Evolutionary conservation across 2,113 vertebrate species (phyloP).

Genomic region (Siphamia tubifer): DNA sequence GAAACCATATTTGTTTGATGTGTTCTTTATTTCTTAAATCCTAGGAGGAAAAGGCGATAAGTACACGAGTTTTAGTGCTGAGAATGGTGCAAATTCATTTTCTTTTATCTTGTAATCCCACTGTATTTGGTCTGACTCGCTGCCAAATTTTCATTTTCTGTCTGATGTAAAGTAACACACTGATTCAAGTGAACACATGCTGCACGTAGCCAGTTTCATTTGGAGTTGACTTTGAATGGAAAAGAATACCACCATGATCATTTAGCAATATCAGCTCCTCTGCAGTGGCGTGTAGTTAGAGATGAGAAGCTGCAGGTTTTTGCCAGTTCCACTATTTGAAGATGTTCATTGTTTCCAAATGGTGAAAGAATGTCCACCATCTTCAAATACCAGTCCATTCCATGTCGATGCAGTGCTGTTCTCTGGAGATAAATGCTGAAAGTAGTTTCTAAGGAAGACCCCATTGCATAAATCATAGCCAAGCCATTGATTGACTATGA

Average conservation of each 20-base stretch:
- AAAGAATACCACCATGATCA: background rate
- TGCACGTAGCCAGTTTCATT: background rate
- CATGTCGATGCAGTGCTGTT: constrained; percentile 41
- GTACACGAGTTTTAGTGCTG: background rate
- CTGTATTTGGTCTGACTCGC: background rate
- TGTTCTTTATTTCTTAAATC: constrained; percentile 4
- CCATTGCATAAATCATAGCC: constrained; percentile 26
- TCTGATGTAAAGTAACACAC: constrained; percentile 18
- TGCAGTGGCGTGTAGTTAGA: background rate
- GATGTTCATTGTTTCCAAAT: constrained; percentile 43
- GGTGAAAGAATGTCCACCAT: constrained; percentile 27
- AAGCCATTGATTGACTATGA: constrained; percentile 33
- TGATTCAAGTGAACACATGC: background rate
- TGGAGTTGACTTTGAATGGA: constrained; percentile 12
- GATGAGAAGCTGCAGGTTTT: constrained; percentile 27
- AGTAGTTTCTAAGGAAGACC: constrained; percentile 32
- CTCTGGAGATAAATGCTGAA: constrained; percentile 51
- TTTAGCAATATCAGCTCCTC: constrained; percentile 9
- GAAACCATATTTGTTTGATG: constrained; percentile 12
- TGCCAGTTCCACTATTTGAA: constrained; percentile 28
- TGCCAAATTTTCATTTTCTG: background rate
- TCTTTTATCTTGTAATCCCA: constrained; percentile 23
- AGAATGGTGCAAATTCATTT: constrained; percentile 2
- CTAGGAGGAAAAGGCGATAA: background rate
- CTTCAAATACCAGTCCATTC: constrained; percentile 42